These are phyloP conservation scores for Pseudomugil tenellus DNA, from an alignment of 2,797 vertebrate genomes.

Conservation along the genomic window DNA sequence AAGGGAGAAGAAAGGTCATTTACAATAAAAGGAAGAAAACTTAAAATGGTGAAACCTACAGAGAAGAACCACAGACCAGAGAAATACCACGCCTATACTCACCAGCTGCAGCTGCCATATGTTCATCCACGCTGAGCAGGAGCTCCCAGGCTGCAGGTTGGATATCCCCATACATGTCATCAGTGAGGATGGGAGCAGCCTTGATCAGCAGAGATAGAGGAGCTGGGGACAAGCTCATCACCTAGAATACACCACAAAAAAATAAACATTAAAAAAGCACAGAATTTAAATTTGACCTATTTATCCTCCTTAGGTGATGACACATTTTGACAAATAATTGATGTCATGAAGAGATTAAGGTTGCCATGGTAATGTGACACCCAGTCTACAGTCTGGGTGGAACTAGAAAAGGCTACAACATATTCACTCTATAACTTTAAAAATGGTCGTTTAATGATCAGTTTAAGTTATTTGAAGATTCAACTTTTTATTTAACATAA, in stretches of 20 bases:
- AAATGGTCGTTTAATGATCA: too few species aligned
- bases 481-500: too few species aligned
- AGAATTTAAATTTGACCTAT: not conserved
- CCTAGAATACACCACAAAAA: constrained; percentile 76
- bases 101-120: constrained; percentile 98
- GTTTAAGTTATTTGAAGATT: too few species aligned
- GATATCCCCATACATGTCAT: constrained; percentile 98
- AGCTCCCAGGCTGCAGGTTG: constrained; percentile 98
- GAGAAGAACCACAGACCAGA: not conserved
- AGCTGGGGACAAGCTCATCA: constrained; percentile 96
- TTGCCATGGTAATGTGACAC: too few species aligned
- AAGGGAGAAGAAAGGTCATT: not conserved
- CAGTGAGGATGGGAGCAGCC: constrained; percentile 93
- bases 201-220: constrained; percentile 96
- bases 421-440: too few species aligned
- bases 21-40: not conserved
- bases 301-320: too few species aligned
- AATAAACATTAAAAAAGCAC: not conserved
- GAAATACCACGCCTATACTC: constrained; percentile 15
- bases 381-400: too few species aligned
- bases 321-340: too few species aligned
- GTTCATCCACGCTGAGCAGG: constrained; percentile 95
- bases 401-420: too few species aligned
- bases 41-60: constrained; percentile 4
- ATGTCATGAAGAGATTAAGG: too few species aligned